Evolutionary conservation across 2,888 invertebrate species (phyloP).

Genomic region (Nipponacmea schrenckii): DNA sequence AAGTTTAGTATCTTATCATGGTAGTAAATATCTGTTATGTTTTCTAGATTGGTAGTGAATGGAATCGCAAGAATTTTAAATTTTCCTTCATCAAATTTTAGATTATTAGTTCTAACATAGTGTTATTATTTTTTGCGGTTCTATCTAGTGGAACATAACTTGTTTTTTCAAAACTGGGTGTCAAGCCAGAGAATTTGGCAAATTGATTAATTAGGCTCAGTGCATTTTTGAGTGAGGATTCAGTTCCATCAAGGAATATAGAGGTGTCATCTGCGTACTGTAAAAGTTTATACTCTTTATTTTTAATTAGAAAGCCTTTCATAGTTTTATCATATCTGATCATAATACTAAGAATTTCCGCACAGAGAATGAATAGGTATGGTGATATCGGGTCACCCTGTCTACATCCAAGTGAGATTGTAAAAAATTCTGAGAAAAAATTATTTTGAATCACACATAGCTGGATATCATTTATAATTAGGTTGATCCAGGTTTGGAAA

Average conservation of each 20-base stretch:
- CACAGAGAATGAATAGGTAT: not conserved
- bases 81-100: no score
- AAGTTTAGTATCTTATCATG: constrained; percentile 6
- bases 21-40: constrained; percentile 13
- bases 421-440: not conserved
- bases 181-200: not conserved
- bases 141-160: not conserved
- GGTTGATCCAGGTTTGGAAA: no score
- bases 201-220: not conserved
- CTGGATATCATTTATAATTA: not conserved
- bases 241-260: constrained; percentile 15
- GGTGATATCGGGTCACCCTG: not conserved
- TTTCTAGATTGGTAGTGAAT: not conserved
- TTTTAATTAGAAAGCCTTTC: constrained; percentile 15
- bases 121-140: no score
- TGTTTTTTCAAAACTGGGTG: not conserved
- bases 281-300: constrained; percentile 17
- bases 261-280: constrained; percentile 24
- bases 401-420: not conserved
- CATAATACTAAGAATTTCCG: not conserved
- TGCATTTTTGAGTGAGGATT: constrained; percentile 10
- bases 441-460: not conserved
- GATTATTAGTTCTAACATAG: no score
- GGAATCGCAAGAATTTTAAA: no score
- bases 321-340: constrained; percentile 11